Base-by-base conservation (phyloP, 64 coral and sea anemone genomes). In the Anthopleura sola region DNA sequence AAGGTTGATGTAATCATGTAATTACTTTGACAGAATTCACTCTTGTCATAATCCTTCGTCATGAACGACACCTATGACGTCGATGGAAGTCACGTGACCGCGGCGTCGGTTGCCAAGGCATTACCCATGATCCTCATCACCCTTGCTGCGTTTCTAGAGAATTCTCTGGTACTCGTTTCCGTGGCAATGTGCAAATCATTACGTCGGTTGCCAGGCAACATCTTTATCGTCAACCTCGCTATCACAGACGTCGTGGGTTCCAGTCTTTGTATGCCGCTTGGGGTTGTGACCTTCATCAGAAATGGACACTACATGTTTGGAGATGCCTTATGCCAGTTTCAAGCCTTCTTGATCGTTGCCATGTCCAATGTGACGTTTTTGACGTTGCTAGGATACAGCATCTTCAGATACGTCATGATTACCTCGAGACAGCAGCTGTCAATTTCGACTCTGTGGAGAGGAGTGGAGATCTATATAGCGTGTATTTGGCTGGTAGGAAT, bases 351-450 rank as follows among this genome's bases (percentile, higher is more conserved):
- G 10, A 66, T 92, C 6, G 90, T 91, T 28, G 36, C 90, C 4
- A 74, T 92, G 24, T 88, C 94, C 24, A 92, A 91, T 51, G 90
- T 88, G 23, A 92, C 94, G n/a, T 89, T 96, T 26, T 40, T 96
- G 24, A 92, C 94, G 16, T 49, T 96, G 15, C 86, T 89, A 48
- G 34, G 48, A 8, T 96, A 92, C 87, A 96, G 94, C 39, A 31
- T 92, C 26, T 96, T 88, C 46, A 86, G 94, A 37, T 92, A 91
- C 37, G 48, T 88, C 15, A 20, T 92, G 82, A 86, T 96, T 37
- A 96, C 94, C 5, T 91, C 93, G 17, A 14, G 53, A 68, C 75
- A 89, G 57, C 82, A 82, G 17, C 56, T 60, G 5, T 28, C 87
- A n/a, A 76, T n/a, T 15, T 48, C 82, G 28, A 86, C n/a, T 24